A percentile compares a stretch with the other conserved stretches of the same genome.
These are phyloP conservation scores for Oncorhynchus clarkii DNA, from an alignment of 2,113 vertebrate species.

Conservation along the genomic window DNA sequence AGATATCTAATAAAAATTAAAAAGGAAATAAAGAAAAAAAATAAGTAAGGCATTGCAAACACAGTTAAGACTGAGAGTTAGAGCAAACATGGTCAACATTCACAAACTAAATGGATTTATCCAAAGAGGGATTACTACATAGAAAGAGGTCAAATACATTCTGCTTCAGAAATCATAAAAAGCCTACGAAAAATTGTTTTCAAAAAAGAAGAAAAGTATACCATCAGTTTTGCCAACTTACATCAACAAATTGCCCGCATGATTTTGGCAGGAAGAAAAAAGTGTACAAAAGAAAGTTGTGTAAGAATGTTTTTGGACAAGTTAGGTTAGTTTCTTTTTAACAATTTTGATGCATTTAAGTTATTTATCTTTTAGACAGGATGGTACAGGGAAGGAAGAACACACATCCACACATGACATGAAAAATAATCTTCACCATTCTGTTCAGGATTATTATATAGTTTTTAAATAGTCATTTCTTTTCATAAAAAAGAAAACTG, in stretches of 20 bases:
- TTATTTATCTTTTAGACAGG: constrained; percentile 83
- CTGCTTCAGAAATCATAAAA: constrained; percentile 69
- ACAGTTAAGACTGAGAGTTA: constrained; percentile 63
- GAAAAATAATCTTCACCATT: constrained; percentile 93
- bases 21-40: constrained; percentile 36
- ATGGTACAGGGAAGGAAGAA: constrained; percentile 94
- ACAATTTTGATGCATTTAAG: constrained; percentile 80
- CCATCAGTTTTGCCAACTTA: constrained; percentile 96
- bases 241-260: constrained; percentile 99
- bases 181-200: constrained; percentile 75
- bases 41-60: constrained; percentile 68
- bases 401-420: constrained; percentile 99
- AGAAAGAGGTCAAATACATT: constrained; percentile 70
- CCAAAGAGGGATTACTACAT: constrained; percentile 70
- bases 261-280: constrained; percentile 99
- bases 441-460: constrained; percentile 66
- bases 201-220: constrained; percentile 82
- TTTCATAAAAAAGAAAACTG: constrained; percentile 70
- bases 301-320: constrained; percentile 98
- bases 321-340: constrained; percentile 83
- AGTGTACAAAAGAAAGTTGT: constrained; percentile 99
- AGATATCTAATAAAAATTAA: constrained; percentile 64
- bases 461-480: constrained; percentile 70
- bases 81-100: constrained; percentile 75
- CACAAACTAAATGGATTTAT: constrained; percentile 79